Evolutionary conservation across 1,140 invertebrate species (phyloP), one percentile per base, ranked within the genome.

Genomic region (Drosophila athabasca): DNA sequence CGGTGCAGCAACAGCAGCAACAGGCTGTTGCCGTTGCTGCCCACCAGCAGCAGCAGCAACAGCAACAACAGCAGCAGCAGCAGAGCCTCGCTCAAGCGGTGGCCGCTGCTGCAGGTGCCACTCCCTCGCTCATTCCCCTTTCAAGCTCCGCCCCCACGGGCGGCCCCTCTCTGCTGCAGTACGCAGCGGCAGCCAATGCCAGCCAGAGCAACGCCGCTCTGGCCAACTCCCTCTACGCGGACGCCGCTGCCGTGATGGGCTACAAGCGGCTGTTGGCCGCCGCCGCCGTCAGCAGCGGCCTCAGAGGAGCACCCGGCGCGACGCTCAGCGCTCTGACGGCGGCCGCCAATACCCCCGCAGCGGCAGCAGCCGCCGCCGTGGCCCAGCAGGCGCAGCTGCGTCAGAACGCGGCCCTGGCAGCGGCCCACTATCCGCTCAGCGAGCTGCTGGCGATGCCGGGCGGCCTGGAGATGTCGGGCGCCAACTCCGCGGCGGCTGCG

Each of bases 371-470:
- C 68, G 92, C 76, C 2, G 69, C 80, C 0, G 67, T 81, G 22
- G 72, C 80, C n/a, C 67, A 84, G 39, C 81, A 85, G 62, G 82
- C 74, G n/a, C 82, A 85, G 15, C 29, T 85, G 19, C 82, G 82
- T 31, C 68, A 90, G 55, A 68, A 90, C 60, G 50, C 94, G 93
- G 31, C 92, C 93, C 52, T 94, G 93, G 82, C 82, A 9, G 82
- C 82, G 0, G 82, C 82, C 7, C 82, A 85, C 41, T 95, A 95
- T 90, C 94, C 94, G 39, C 94, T 95, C 93, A 95, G 93, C 81
- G 95, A 95, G 83, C 90, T 95, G 43, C 90, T 95, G 8, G 94
- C 94, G 1, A 93, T 95, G 19, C 95, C 94, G 73, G 93, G 94
- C 72, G 93, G 94, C 39, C 92, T 95, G 22, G 95, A 95, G 72